These are phyloP conservation scores for Mellilla xanthometata DNA, from an alignment of 2,888 invertebrate genomes.

Conservation along the genomic window DNA sequence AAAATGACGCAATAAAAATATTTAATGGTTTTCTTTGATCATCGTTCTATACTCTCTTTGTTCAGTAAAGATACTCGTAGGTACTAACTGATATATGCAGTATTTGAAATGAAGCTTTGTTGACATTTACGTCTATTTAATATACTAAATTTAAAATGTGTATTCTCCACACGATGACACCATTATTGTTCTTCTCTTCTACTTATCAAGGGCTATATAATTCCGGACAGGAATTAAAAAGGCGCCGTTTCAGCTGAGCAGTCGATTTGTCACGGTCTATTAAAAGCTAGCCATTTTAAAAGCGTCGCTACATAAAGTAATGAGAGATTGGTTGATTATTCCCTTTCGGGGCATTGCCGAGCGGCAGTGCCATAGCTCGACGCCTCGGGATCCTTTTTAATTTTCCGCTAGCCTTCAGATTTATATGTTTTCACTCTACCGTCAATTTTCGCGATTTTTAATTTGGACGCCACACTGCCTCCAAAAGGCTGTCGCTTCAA, in stretches of 20 bases:
- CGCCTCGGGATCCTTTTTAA: slow-evolving; percentile 72
- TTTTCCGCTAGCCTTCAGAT: slow-evolving; percentile 77
- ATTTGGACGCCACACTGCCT: slow-evolving; percentile 67
- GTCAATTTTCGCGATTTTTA: slow-evolving; percentile 75
- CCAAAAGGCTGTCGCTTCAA: slow-evolving; percentile 54
- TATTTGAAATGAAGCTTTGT: no score
- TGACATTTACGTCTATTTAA: no score
- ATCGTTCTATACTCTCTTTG: no score
- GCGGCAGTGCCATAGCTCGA: slow-evolving; percentile 27
- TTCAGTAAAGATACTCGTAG: no score
- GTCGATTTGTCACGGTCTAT: slow-evolving; percentile 7
- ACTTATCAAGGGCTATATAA: not conserved
- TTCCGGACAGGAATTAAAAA: not conserved
- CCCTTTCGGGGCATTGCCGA: slow-evolving; percentile 39
- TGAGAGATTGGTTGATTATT: slow-evolving; percentile 53
- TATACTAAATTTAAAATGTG: no score
- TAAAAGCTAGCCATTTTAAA: not conserved
- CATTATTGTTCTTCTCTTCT: no score
- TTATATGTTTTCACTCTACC: slow-evolving; percentile 72
- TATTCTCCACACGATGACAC: no score
- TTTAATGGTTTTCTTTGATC: no score
- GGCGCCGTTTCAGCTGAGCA: not conserved
- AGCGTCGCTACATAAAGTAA: slow-evolving; percentile 34
- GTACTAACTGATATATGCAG: no score
- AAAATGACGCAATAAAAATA: no score